phyloP scores from a whole-genome alignment of 2,113 vertebrate species.

The Rhagologus leucostigma region DNA sequence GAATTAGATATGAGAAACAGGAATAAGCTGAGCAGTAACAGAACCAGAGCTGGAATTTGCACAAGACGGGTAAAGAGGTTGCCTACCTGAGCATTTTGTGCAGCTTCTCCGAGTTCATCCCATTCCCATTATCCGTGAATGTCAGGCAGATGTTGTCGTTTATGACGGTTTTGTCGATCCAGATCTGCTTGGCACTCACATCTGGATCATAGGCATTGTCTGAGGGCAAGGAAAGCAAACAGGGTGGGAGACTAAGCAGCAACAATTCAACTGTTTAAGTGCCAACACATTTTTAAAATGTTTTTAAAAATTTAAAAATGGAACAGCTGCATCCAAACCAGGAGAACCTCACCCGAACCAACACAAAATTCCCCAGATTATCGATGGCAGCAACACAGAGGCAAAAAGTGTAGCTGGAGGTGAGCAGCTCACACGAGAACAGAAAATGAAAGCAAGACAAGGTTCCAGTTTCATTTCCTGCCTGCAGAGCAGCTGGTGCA shows the following conservation, averaged over 20 bases:
- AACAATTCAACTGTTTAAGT: neutral
- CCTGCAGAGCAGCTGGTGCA: neutral
- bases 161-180: slow-evolving; percentile 92
- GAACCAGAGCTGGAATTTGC: neutral
- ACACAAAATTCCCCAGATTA: neutral
- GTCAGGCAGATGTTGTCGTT: slow-evolving; percentile 78
- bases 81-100: slow-evolving; percentile 94
- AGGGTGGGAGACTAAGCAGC: neutral
- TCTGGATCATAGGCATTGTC: slow-evolving; percentile 98
- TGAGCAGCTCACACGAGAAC: rapidly evolving
- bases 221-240: slow-evolving; percentile 37
- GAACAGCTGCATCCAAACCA: neutral
- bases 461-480: neutral
- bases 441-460: neutral
- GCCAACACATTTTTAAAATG: neutral
- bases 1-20: rapidly evolving
- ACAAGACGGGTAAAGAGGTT: neutral
- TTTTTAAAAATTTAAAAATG: no score
- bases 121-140: slow-evolving; percentile 92
- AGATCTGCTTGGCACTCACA: slow-evolving; percentile 90
- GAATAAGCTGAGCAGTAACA: neutral
- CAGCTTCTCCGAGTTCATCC: slow-evolving; percentile 83
- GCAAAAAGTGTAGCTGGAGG: neutral
- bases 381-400: neutral
- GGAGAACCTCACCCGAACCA: neutral